These are phyloP conservation scores for Oryzias javanicus DNA, from an alignment of 2,113 vertebrate species.

Conservation along the genomic window DNA sequence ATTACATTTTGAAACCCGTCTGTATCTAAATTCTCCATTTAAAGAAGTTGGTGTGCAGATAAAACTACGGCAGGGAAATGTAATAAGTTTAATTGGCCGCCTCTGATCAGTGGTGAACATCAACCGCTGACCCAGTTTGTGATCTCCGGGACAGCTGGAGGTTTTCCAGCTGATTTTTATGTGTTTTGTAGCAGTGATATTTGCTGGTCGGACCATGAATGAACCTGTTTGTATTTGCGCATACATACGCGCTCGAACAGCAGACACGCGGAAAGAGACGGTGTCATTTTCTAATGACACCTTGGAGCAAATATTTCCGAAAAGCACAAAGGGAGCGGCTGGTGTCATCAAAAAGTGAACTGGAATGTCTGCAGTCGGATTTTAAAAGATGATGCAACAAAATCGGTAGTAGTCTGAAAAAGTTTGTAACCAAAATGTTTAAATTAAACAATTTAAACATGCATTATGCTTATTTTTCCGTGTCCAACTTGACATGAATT, in stretches of 20 bases:
- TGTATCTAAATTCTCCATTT: constrained; percentile 41
- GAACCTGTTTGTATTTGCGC: constrained; percentile 23
- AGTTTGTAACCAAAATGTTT: not conserved
- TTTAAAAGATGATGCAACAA: no score
- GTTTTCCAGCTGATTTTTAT: constrained; percentile 42
- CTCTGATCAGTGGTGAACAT: constrained; percentile 31
- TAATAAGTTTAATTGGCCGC: constrained; percentile 46
- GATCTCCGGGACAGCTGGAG: constrained; percentile 18
- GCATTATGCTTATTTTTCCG: constrained; percentile 19
- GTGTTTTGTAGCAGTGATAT: constrained; percentile 31
- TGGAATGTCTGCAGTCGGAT: no score
- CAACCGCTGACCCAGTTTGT: constrained; percentile 42
- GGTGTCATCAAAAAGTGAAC: not conserved
- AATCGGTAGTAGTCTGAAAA: no score
- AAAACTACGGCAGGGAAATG: constrained; percentile 34
- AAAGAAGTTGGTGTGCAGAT: constrained; percentile 44
- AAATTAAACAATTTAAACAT: no score
- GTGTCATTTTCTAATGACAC: constrained; percentile 22
- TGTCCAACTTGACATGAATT: constrained; percentile 31
- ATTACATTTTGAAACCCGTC: constrained; percentile 50
- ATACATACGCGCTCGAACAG: not conserved
- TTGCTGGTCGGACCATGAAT: constrained; percentile 41
- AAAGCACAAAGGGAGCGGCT: constrained; percentile 8
- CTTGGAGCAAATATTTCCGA: constrained; percentile 6
- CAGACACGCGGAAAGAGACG: not conserved